Evolutionary conservation across 2,797 vertebrate genomes (phyloP).

Genomic region (Sebastes baramenuke): DNA sequence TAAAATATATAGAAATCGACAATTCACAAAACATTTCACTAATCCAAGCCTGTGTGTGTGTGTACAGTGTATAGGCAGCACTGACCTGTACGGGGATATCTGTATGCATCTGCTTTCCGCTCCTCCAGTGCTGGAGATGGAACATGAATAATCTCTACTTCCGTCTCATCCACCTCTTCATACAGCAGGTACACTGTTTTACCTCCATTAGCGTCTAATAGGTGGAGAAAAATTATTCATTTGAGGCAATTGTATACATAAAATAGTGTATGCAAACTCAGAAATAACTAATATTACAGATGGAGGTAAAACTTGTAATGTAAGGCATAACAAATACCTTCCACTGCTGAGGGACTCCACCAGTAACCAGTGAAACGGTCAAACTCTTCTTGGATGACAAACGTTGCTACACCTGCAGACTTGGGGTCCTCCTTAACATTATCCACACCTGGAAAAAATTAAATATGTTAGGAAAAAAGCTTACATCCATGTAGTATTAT

Average conservation of each 20-base stretch:
- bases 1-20: background rate
- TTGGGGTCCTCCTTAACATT: slow-evolving; percentile 94
- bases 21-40: background rate
- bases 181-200: slow-evolving; percentile 91
- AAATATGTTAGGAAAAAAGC: background rate
- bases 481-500: background rate
- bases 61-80: background rate
- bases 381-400: slow-evolving; percentile 99
- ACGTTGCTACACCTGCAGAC: slow-evolving; percentile 96
- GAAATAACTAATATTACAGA: background rate
- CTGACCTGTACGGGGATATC: slow-evolving; percentile 95
- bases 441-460: slow-evolving; percentile 84
- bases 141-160: slow-evolving; percentile 97
- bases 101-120: slow-evolving; percentile 95
- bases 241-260: background rate
- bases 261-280: background rate
- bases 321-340: slow-evolving; percentile 67
- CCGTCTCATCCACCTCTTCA: slow-evolving; percentile 96
- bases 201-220: slow-evolving; percentile 84
- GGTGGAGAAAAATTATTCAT: background rate
- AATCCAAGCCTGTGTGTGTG: background rate
- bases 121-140: slow-evolving; percentile 96
- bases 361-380: slow-evolving; percentile 98
- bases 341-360: slow-evolving; percentile 92
- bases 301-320: background rate